Evolutionary conservation across 2,888 invertebrate genomes (phyloP).

Genomic region (Hanleya hanleyi): DNA sequence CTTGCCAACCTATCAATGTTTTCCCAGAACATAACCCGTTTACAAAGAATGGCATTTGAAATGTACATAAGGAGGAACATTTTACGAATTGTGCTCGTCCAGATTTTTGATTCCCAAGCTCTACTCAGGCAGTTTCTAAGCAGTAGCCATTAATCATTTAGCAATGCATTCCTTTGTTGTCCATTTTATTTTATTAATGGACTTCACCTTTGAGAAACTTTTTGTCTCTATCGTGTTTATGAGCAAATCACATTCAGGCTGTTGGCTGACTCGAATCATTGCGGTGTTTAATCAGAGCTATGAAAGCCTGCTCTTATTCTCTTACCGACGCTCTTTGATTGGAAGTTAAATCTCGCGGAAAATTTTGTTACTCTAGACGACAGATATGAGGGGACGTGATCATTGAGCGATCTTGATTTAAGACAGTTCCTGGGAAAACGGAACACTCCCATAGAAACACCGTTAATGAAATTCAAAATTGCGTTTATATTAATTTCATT

Average conservation of each 20-base stretch:
- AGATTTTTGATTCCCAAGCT: too few relatives aligned
- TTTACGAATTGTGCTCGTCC: too few relatives aligned
- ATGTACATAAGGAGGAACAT: too few relatives aligned
- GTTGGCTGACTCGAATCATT: not conserved
- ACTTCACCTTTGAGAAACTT: too few relatives aligned
- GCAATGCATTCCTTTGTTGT: too few relatives aligned
- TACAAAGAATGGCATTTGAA: too few relatives aligned
- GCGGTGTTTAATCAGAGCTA: slow-evolving; percentile 5
- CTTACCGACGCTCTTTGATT: not conserved
- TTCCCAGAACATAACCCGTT: too few relatives aligned
- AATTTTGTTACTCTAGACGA: not conserved
- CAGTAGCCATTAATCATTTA: too few relatives aligned
- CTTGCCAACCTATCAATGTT: too few relatives aligned
- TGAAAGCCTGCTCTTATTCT: not conserved
- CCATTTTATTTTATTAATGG: too few relatives aligned
- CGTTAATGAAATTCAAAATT: slow-evolving; percentile 49
- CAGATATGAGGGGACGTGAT: not conserved
- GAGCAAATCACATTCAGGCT: not conserved
- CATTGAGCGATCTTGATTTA: not conserved
- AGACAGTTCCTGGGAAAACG: not conserved
- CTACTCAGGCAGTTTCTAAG: too few relatives aligned
- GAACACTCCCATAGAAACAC: not conserved
- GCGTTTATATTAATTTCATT: slow-evolving; percentile 46
- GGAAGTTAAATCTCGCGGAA: not conserved
- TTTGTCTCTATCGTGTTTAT: too few relatives aligned